Base-by-base conservation (phyloP, 2,888 invertebrate species). In the Drosophila prostipennis region DNA sequence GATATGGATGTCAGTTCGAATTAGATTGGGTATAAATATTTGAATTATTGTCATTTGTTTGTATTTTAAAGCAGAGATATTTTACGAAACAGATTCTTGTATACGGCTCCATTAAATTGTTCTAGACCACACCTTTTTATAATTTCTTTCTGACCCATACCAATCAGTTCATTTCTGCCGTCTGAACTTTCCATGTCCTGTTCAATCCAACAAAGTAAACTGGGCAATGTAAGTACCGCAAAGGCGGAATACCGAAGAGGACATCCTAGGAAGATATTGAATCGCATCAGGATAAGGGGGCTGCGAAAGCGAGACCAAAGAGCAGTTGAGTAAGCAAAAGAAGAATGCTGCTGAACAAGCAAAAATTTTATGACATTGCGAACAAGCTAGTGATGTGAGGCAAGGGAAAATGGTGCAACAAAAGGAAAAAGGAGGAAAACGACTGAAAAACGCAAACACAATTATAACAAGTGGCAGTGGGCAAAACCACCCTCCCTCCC, bases 371-470 rank as follows among this genome's bases (percentile, higher is more conserved):
- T 82, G 85, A 85, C 82, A 82, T 82, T 78, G 80, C 77, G 37
- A 72, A 64, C 71, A 57, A 53, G 42, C 52, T 59, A 46, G 55
- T 65, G 52, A 68, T 37, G 48, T 34, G 51, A 10, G n/a, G 14
- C 16, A 5, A 26, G 29, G 32, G 37, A 32, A 23, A 34, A 48
- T 43, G 40, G 19, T 37, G 51, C 52, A 53, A 37, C 57, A 57
- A 42, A 19, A 8, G 13, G 32, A 26, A 67, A 52, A 52, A 40
- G 16, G 52, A 26, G 52, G 51, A 63, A 63, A 63, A 40, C 45
- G 78, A 78, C 80, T 85, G 80, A 82, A 82, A 82, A 82, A 78
- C 77, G 82, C 82, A 82, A 82, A 82, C 82, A 82, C 82, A 82
- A 82, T 82, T 82, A 82, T 82, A 82, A 82, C 82, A 85, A 82